Evolutionary conservation across 2,888 invertebrate genomes (phyloP).

Genomic region (Lepetodrilus schrolli): DNA sequence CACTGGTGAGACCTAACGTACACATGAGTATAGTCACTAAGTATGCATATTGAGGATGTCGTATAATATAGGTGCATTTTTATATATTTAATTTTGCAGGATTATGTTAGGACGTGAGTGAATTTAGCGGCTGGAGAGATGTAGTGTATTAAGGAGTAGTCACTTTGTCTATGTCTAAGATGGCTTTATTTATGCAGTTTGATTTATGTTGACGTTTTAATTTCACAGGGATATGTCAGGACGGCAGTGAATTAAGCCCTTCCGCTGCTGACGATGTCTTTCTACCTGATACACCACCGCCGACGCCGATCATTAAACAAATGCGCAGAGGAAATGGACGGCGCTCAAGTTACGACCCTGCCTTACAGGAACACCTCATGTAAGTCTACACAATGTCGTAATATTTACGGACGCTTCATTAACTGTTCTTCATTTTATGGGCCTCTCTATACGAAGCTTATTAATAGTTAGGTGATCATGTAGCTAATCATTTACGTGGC

Average conservation of each 20-base stretch:
- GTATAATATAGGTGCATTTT: no score
- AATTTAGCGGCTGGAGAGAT: no score
- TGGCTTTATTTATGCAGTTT: no score
- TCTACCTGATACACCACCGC: conserved; percentile 30
- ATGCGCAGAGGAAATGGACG: neutral
- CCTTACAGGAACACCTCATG: conserved; percentile 20
- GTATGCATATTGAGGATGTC: no score
- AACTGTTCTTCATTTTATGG: neutral
- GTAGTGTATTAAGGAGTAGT: neutral
- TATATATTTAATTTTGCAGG: no score
- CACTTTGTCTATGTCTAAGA: neutral
- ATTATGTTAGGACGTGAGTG: no score
- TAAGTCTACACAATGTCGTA: neutral
- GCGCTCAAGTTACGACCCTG: neutral
- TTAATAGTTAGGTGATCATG: neutral
- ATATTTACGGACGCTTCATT: neutral
- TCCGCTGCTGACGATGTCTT: conserved; percentile 22
- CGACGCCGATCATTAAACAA: conserved; percentile 19
- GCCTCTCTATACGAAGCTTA: neutral
- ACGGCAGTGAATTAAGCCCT: conserved; percentile 28
- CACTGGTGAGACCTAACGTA: no score
- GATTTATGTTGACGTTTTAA: neutral
- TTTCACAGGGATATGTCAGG: conserved; percentile 2
- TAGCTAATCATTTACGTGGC: neutral
- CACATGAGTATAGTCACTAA: no score